Percentiles rank a stretch among this genome's conserved stretches.
Evolutionary conservation across 2,113 vertebrate genomes (phyloP).

Genomic region (Hemiprocne comata): DNA sequence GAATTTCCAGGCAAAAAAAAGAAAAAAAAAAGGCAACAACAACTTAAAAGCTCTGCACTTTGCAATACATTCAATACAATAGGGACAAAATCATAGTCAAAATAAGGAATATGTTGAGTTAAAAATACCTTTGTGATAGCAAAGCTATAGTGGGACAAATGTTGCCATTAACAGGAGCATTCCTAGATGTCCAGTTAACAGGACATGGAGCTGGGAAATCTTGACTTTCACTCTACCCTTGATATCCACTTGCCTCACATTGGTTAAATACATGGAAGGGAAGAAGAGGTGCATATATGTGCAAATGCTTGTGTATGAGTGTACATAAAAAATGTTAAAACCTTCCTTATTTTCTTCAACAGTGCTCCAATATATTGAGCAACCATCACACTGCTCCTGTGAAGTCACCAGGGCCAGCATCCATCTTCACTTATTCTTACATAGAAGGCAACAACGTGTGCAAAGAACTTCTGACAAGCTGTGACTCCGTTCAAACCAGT

Average conservation of each 20-base stretch:
- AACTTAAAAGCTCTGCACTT: neutral
- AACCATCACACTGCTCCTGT: neutral
- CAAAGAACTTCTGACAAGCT: neutral
- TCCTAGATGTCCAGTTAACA: neutral
- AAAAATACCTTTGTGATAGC: neutral
- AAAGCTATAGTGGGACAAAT: neutral
- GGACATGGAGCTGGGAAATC: neutral
- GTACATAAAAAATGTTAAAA: neutral
- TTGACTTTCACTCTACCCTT: neutral
- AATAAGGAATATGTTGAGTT: rapidly evolving
- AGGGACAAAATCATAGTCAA: neutral
- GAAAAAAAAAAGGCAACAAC: neutral
- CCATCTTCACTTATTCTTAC: neutral
- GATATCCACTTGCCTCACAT: neutral
- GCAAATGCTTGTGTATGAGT: neutral
- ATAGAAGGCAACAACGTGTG: neutral
- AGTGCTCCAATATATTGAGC: neutral
- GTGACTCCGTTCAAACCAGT: neutral
- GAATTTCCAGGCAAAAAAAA: neutral
- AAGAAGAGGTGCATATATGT: neutral
- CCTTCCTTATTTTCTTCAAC: neutral
- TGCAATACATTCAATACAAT: neutral
- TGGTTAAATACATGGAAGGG: neutral
- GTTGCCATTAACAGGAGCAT: neutral
- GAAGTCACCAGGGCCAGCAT: neutral